These are phyloP conservation scores for Eueides isabella DNA, from an alignment of 1,140 invertebrate genomes.

Conservation along the genomic window DNA sequence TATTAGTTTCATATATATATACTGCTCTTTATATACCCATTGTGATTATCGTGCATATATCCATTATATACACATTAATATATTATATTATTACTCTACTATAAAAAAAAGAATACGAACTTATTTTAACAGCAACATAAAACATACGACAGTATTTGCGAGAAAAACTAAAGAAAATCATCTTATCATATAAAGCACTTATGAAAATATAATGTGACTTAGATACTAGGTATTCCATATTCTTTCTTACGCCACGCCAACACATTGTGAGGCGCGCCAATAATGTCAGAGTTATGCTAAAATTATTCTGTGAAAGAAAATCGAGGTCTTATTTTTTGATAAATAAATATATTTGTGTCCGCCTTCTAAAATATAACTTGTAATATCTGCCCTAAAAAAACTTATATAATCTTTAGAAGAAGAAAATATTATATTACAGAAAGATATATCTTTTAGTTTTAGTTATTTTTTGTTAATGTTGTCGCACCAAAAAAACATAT, in stretches of 20 bases:
- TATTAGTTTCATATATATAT: too few species aligned
- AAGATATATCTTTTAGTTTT: neutral
- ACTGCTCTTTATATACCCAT: too few species aligned
- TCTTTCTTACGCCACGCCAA: slow-evolving; percentile 11
- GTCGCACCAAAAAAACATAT: neutral
- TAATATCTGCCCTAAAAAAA: neutral
- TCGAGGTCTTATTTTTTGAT: neutral
- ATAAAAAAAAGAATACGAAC: neutral
- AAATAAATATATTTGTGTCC: slow-evolving; percentile 9
- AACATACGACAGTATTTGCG: neutral
- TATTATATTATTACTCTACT: neutral
- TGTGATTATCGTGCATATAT: slow-evolving; percentile 77
- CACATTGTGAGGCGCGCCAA: slow-evolving; percentile 22
- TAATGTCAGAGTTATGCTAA: slow-evolving; percentile 24
- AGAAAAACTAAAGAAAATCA: neutral
- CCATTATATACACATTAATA: neutral
- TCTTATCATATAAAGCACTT: slow-evolving; percentile 16
- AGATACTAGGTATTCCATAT: slow-evolving; percentile 20
- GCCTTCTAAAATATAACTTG: neutral
- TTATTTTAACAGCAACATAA: slow-evolving; percentile 62
- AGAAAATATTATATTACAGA: neutral
- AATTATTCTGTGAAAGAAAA: slow-evolving; percentile 25
- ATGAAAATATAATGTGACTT: slow-evolving; percentile 17
- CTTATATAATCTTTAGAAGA: neutral
- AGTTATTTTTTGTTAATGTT: neutral